phyloP scores from a whole-genome alignment of 2,113 vertebrate genomes.

The Nicator chloris region DNA sequence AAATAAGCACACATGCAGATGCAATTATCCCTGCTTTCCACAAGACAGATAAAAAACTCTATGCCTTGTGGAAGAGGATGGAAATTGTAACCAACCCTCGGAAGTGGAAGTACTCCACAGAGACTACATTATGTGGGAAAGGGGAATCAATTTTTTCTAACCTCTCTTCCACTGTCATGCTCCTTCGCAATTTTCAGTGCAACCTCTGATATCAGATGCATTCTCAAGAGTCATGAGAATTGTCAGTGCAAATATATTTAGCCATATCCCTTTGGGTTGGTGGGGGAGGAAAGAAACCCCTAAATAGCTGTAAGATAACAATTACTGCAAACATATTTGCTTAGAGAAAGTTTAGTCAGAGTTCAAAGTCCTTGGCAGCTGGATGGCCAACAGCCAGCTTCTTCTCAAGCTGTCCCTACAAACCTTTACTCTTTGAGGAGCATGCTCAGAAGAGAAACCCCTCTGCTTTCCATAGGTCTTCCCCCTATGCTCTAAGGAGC shows the following conservation, averaged over 20 bases:
- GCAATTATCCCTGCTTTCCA: background rate
- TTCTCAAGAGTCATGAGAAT: conserved; percentile 39
- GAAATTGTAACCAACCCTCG: background rate
- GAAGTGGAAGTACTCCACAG: background rate
- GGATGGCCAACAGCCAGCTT: conserved; percentile 11
- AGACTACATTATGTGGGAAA: conserved; percentile 37
- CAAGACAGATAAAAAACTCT: background rate
- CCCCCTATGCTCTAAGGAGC: background rate
- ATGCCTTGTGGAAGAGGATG: background rate
- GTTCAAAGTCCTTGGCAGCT: conserved; percentile 22
- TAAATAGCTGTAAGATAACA: conserved; percentile 51
- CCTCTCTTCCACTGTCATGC: background rate
- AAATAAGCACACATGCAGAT: background rate
- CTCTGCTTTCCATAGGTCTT: background rate
- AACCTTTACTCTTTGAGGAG: background rate
- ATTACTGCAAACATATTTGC: conserved; percentile 17
- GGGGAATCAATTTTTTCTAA: background rate
- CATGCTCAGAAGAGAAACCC: background rate
- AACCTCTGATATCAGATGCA: background rate
- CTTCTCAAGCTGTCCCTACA: background rate
- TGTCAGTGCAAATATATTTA: conserved; percentile 56
- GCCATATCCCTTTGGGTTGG: conserved; percentile 45
- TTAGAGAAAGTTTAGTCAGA: conserved; percentile 45
- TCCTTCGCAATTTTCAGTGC: conserved; percentile 41
- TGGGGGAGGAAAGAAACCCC: conserved; percentile 37